A percentile compares a stretch with the other conserved stretches of the same genome.
phyloP scores from a whole-genome alignment of 2,797 vertebrate genomes.

The Sebastes ruberrimus region DNA sequence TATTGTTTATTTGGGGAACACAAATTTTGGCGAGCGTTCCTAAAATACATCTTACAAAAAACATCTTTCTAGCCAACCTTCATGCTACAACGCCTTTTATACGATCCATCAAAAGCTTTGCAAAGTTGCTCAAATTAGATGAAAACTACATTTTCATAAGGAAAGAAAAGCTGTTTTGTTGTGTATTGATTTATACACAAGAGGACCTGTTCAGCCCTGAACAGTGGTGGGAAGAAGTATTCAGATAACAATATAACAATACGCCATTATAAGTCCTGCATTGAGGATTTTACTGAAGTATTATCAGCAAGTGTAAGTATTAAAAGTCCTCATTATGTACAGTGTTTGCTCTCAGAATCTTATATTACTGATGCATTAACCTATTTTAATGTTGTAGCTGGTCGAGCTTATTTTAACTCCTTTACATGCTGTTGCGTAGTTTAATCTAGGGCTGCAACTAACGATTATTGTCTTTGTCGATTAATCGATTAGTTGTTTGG shows the following conservation, averaged over 20 bases:
- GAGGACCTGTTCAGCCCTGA: background rate
- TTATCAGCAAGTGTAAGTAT: background rate
- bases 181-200: conserved; percentile 2
- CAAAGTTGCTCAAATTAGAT: conserved; percentile 26
- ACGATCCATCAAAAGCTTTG: conserved; percentile 36
- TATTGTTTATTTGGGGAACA: conserved; percentile 61
- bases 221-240: background rate
- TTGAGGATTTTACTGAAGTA: background rate
- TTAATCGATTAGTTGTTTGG: no score
- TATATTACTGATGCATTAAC: background rate
- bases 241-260: background rate
- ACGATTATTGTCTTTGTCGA: no score
- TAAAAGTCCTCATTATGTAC: background rate
- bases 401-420: background rate
- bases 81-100: conserved; percentile 30
- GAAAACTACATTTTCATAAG: conserved; percentile 7
- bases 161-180: background rate
- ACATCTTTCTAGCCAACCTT: conserved; percentile 15
- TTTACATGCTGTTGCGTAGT: background rate
- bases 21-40: conserved; percentile 55
- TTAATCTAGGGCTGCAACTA: no score
- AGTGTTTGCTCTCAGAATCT: background rate
- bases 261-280: background rate
- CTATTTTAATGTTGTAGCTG: background rate
- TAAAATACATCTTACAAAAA: conserved; percentile 57